Base-by-base conservation (phyloP, 2,797 vertebrate genomes). In the Gila robusta region DNA sequence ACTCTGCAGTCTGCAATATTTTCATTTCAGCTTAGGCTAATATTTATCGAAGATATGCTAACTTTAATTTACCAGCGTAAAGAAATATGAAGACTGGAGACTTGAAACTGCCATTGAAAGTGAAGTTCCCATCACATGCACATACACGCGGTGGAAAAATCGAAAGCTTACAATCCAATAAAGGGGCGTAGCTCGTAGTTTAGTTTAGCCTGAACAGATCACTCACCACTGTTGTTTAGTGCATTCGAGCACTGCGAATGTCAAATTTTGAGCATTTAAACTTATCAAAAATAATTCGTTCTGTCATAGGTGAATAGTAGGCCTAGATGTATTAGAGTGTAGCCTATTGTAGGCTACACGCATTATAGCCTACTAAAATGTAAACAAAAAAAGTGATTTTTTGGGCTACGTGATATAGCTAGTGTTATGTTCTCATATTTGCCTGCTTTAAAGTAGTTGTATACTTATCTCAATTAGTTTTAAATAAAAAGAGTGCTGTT, bases 141-240 rank as follows among this genome's bases (percentile, higher is more conserved):
- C 19, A 44, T 0, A 49, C 84, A 85, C 16, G 23, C 77, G 21
- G 77, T 73, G 77, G 84, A 85, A 85, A 85, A 85, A 85, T 80
- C 67, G 28, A 73, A 85, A 1, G 26, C 21, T 35, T 26, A 6
- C 49, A 8, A 52, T 80, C 67, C 37, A 49, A 72, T 80, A 85
- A 73, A 73, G 77, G 41, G 84, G 69, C 41, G 41, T 80, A 52
- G 54, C 32, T 35, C 1, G 35, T 35, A 32, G 28, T 32, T 5
- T 85, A 54, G 54, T 14, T 85, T 80, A 21, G 23, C 17, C 17
- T n/a, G 39, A 82, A 26, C 28, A 26, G 16, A 6, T 3, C 16
- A 1, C 41, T 19, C 26, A 54, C 14, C 70, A 64, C 37, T 9
- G 1, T 11, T n/a, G 44, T 56, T 54, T 16, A 39, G 17, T 39